These are phyloP conservation scores for Nudaria mundana DNA, from an alignment of 2,888 invertebrate genomes.

Conservation along the genomic window DNA sequence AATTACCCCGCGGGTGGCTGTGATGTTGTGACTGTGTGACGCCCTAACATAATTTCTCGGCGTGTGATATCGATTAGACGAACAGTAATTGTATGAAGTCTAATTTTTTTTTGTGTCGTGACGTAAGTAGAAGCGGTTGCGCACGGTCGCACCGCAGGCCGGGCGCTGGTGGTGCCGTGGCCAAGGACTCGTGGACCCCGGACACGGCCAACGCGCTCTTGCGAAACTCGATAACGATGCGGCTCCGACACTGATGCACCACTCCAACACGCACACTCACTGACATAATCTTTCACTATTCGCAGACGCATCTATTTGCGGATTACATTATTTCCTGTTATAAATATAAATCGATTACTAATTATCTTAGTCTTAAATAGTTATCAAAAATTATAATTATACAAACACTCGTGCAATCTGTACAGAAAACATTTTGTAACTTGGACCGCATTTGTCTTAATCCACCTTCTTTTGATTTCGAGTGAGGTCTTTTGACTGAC, in stretches of 20 bases:
- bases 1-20: slow-evolving; percentile 35
- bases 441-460: slow-evolving; percentile 31
- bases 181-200: slow-evolving; percentile 61
- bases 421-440: too few relatives aligned
- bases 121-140: slow-evolving; percentile 66
- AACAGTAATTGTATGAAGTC: slow-evolving; percentile 33
- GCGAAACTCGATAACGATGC: slow-evolving; percentile 49
- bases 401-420: too few relatives aligned
- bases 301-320: neutral
- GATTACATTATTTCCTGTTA: neutral
- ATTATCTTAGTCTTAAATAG: too few relatives aligned
- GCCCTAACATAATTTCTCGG: slow-evolving; percentile 36
- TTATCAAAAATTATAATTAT: too few relatives aligned
- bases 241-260: slow-evolving; percentile 20
- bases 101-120: slow-evolving; percentile 33
- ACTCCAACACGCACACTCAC: slow-evolving; percentile 28
- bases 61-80: slow-evolving; percentile 43
- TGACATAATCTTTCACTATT: slow-evolving; percentile 7
- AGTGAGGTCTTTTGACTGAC: slow-evolving; percentile 44
- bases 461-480: too few relatives aligned
- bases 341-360: neutral
- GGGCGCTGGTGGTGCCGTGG: slow-evolving; percentile 38
- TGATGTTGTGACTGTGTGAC: slow-evolving; percentile 28
- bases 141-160: slow-evolving; percentile 50
- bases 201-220: slow-evolving; percentile 48